A percentile compares a stretch with the other conserved stretches of the same genome.
Evolutionary conservation across 2,888 invertebrate genomes (phyloP).

Genomic region (Allophyes oxyacanthae): DNA sequence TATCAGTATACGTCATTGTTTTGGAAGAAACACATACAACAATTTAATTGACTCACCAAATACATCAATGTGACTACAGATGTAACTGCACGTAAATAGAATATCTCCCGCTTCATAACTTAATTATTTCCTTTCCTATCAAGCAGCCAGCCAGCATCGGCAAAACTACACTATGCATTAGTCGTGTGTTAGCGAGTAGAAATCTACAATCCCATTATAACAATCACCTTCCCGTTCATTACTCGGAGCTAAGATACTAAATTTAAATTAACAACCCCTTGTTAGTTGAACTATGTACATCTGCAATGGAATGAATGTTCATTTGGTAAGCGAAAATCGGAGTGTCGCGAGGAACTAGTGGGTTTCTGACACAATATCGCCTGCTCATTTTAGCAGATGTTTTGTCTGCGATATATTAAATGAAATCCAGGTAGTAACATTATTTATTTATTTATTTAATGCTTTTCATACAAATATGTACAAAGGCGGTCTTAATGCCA

Average conservation of each 20-base stretch:
- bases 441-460: too few species aligned
- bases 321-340: slow-evolving; percentile 79
- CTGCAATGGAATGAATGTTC: slow-evolving; percentile 81
- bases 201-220: slow-evolving; percentile 85
- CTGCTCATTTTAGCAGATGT: slow-evolving; percentile 33
- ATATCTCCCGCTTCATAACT: slow-evolving; percentile 44
- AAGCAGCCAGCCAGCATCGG: slow-evolving; percentile 22
- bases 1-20: too few species aligned
- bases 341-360: slow-evolving; percentile 56
- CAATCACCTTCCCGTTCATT: slow-evolving; percentile 88
- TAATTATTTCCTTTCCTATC: slow-evolving; percentile 50
- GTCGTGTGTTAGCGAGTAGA: slow-evolving; percentile 56
- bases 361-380: slow-evolving; percentile 50
- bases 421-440: background rate
- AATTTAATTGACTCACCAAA: slow-evolving; percentile 17
- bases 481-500: too few species aligned
- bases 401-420: slow-evolving; percentile 13
- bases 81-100: slow-evolving; percentile 6
- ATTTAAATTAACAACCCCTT: slow-evolving; percentile 89
- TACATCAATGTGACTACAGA: slow-evolving; percentile 13
- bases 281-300: slow-evolving; percentile 85
- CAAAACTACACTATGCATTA: slow-evolving; percentile 17
- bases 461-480: too few species aligned
- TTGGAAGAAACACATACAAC: background rate
- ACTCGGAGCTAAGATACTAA: slow-evolving; percentile 86